A percentile compares a stretch with the other conserved stretches of the same genome.
Conservation (phyloP, 2,797 vertebrate species). For the Oreochromis mossambicus region DNA sequence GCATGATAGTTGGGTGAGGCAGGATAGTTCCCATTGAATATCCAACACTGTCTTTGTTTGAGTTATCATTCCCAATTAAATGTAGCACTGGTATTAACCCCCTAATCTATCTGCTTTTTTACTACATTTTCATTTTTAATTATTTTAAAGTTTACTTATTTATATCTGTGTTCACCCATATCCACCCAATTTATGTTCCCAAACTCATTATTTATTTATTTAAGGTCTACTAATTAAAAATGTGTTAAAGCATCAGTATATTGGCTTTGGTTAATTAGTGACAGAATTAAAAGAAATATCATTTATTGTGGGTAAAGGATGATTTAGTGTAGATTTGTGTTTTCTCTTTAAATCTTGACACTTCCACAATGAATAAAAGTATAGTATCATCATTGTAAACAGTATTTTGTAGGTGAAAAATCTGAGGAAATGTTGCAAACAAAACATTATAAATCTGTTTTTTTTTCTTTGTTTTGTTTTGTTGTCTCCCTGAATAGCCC, state of each 20-base stretch:
- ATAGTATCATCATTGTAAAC: neutral
- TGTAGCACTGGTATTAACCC: neutral
- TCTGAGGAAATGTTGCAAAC: neutral
- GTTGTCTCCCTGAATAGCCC: neutral
- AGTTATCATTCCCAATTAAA: neutral
- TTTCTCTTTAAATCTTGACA: neutral
- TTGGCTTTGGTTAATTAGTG: neutral
- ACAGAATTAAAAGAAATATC: neutral
- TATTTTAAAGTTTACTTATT: neutral
- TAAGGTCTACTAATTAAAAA: neutral
- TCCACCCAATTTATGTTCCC: neutral
- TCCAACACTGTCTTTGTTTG: neutral
- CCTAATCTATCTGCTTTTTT: neutral
- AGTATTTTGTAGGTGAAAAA: neutral
- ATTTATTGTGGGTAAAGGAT: neutral
- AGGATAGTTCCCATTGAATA: neutral
- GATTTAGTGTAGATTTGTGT: neutral
- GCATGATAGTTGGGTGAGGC: neutral
- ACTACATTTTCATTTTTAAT: rapidly evolving
- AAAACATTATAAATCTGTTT: neutral
- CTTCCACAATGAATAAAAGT: neutral
- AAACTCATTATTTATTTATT: neutral
- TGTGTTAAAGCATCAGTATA: neutral
- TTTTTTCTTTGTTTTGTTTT: neutral
- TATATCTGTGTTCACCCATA: neutral